phyloP scores from a whole-genome alignment of 2,888 invertebrate genomes.

The Aspidiotus destructor region DNA sequence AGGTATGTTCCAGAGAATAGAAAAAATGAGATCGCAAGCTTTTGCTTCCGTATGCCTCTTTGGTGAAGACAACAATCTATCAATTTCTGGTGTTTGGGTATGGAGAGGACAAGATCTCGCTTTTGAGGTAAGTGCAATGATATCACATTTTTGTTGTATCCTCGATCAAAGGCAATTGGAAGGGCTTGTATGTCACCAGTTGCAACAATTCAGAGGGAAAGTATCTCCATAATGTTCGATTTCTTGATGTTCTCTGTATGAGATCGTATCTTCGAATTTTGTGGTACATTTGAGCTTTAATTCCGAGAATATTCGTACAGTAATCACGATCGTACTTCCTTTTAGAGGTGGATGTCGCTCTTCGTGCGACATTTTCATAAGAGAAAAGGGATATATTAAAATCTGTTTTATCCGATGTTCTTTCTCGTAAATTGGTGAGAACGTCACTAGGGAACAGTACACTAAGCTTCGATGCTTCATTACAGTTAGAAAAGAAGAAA shows the following conservation, averaged over 20 bases:
- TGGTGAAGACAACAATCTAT: conserved; percentile 81
- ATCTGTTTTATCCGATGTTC: conserved; percentile 23
- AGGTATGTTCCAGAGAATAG: conserved; percentile 97
- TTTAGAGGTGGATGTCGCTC: conserved; percentile 24
- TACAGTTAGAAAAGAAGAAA: no score
- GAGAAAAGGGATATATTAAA: conserved; percentile 28
- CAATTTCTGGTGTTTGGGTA: conserved; percentile 94
- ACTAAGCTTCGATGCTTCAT: not conserved
- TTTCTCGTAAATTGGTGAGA: not conserved
- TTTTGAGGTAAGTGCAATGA: conserved; percentile 52
- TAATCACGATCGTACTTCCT: conserved; percentile 4
- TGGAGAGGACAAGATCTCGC: conserved; percentile 94
- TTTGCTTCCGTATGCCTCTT: conserved; percentile 91
- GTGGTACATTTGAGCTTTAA: not conserved
- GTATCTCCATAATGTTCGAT: not conserved
- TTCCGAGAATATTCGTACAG: no score
- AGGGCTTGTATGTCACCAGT: conserved; percentile 1
- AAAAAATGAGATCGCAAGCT: conserved; percentile 94
- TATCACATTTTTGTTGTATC: not conserved
- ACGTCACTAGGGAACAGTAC: conserved; percentile 27
- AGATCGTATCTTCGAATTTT: not conserved
- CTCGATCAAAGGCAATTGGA: conserved; percentile 31
- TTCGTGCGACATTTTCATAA: conserved; percentile 13
- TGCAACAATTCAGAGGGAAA: conserved; percentile 30
- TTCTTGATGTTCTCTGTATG: not conserved